Evolutionary conservation across 2,797 vertebrate species (phyloP).

Genomic region (Syngnathus acus): DNA sequence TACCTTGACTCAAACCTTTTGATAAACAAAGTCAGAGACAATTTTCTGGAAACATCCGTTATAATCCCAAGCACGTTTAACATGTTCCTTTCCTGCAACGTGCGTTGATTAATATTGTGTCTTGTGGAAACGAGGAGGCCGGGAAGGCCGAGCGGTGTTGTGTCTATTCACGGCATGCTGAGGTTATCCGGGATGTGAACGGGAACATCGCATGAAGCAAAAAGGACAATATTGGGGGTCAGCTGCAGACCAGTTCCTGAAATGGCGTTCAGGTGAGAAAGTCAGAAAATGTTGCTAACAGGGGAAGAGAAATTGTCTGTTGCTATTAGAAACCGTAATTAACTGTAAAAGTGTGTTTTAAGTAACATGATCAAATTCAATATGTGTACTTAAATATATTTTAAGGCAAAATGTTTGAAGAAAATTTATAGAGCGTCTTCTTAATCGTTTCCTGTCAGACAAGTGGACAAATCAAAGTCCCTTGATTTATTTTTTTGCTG

Average conservation of each 20-base stretch:
- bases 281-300: neutral
- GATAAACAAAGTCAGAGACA: neutral
- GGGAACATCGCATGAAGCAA: constrained; percentile 20
- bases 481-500: constrained; percentile 10
- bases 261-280: constrained; percentile 85
- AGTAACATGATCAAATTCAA: neutral
- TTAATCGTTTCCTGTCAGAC: neutral
- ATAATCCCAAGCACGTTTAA: neutral
- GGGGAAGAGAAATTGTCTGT: neutral
- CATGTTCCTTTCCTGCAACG: neutral
- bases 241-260: constrained; percentile 84
- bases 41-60: neutral
- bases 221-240: constrained; percentile 78
- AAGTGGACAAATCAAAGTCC: neutral
- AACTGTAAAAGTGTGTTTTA: neutral
- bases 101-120: constrained; percentile 5
- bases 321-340: neutral
- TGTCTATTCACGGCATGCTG: constrained; percentile 85
- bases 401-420: too few relatives aligned
- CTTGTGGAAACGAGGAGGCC: constrained; percentile 13
- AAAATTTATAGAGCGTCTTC: too few relatives aligned
- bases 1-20: neutral
- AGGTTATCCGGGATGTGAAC: constrained; percentile 85
- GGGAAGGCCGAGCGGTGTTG: constrained; percentile 80
- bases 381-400: neutral